Conservation (phyloP, 1,140 invertebrate species). For the Batillaria attramentaria region DNA sequence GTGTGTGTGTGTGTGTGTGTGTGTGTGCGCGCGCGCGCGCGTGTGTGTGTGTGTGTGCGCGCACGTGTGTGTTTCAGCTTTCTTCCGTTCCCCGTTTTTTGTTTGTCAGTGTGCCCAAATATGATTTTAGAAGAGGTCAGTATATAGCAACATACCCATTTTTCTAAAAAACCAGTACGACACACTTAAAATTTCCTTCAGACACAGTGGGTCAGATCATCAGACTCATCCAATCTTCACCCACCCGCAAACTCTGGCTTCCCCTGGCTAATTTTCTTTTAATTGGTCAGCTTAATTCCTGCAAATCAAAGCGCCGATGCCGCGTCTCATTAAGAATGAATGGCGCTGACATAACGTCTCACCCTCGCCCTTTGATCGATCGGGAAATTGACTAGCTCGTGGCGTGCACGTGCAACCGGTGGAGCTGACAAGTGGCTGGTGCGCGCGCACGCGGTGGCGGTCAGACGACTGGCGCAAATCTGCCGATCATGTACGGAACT, state of each 20-base stretch:
- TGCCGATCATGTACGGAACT: too few relatives aligned
- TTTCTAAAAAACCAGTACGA: too few relatives aligned
- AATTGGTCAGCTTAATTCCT: conserved; percentile 18
- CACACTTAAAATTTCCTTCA: too few relatives aligned
- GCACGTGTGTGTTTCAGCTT: background rate
- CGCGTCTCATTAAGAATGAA: conserved; percentile 17
- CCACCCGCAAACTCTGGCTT: background rate
- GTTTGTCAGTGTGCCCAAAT: too few relatives aligned
- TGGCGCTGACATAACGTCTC: conserved; percentile 14
- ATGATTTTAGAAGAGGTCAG: too few relatives aligned
- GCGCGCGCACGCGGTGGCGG: too few relatives aligned
- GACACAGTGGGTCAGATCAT: too few relatives aligned
- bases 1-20: conserved; percentile 6
- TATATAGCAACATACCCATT: too few relatives aligned
- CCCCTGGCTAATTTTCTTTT: conserved; percentile 24
- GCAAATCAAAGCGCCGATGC: conserved; percentile 6
- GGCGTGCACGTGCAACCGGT: background rate
- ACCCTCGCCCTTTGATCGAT: background rate
- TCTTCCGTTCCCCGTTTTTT: background rate
- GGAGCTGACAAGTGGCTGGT: too few relatives aligned
- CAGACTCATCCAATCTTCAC: too few relatives aligned
- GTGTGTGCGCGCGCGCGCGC: background rate
- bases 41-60: background rate
- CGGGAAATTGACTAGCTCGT: too few relatives aligned
- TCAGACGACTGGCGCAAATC: too few relatives aligned